A percentile compares a stretch with the other conserved stretches of the same genome.
phyloP scores from a whole-genome alignment of 2,113 vertebrate species.

The Lepisosteus oculatus region DNA sequence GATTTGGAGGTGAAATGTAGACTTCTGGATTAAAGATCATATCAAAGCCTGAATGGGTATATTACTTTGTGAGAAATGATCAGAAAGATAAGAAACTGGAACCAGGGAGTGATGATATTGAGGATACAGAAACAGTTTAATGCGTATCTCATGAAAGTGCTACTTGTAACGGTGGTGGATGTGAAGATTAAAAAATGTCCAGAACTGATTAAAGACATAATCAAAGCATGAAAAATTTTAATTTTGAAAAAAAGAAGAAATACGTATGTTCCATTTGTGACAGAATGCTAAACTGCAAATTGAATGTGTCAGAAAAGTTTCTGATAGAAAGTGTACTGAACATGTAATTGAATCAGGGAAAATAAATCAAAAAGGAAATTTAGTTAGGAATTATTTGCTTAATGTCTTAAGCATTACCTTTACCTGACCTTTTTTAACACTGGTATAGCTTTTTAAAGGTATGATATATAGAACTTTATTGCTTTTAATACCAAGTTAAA shows the following conservation, averaged over 20 bases:
- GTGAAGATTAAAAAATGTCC: neutral
- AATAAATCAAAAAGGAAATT: too few species aligned
- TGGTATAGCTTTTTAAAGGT: too few species aligned
- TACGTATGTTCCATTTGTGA: neutral
- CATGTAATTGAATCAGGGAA: too few species aligned
- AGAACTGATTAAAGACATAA: neutral
- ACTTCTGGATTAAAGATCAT: conserved; percentile 60
- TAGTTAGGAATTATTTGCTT: too few species aligned
- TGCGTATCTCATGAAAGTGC: neutral
- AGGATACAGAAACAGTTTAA: neutral
- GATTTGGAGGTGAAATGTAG: conserved; percentile 41
- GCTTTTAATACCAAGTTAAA: too few species aligned
- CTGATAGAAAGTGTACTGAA: too few species aligned
- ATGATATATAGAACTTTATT: too few species aligned
- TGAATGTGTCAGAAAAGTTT: neutral
- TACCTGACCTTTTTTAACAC: too few species aligned
- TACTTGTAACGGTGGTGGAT: neutral
- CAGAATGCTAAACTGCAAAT: neutral
- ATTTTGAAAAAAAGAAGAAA: neutral
- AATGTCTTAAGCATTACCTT: too few species aligned
- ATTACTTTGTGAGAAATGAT: conserved; percentile 38
- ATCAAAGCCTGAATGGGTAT: conserved; percentile 43
- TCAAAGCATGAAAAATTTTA: neutral
- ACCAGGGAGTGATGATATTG: conserved; percentile 14
- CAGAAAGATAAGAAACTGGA: conserved; percentile 37